Evolutionary conservation across 2,113 vertebrate species (phyloP), one percentile per base, ranked within the genome.

Genomic region (Pongo abelii): DNA sequence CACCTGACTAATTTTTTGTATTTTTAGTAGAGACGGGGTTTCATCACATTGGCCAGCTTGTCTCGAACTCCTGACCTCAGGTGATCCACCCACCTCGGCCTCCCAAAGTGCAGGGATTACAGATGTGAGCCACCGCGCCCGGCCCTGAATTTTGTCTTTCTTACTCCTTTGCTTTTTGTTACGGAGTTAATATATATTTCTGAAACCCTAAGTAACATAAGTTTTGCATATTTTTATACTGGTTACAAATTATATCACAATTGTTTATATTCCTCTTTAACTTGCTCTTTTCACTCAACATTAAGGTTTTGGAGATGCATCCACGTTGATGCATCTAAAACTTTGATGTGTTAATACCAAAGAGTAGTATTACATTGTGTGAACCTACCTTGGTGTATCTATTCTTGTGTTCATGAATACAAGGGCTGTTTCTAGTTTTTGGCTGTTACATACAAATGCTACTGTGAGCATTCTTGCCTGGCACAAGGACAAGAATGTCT

Each of bases 131-230:
- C 67, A 69, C 67, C 6, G 3, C 0, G 1, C 67, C 32, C 0
- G 3, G 67, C 32, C 88, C 35, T 23, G 32, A 79, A 52, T 80
- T 67, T 48, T 25, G 1, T 40, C 11, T 64, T 64, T 64, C 61
- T 64, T 64, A 64, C 5, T 35, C 14, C 67, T 35, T 69, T 55
- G 64, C 64, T 75, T 90, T 83, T 87, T 72, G 72, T 96, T 78
- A 50, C 10, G 70, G 38, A 80, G 16, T 78, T 77, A 48, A 38
- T 72, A 32, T 10, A 6, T 93, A 55, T 94, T 93, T 85, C 69
- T 46, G 74, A 89, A 86, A 83, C 25, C 14, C 38, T 85, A 59
- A 70, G 32, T 30, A 61, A 43, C 69, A 10, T 59, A 55, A 35
- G 20, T 85, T 94, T 55, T 77, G 30, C 50, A 1, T 93, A 9